A percentile compares a stretch with the other conserved stretches of the same genome.
Evolutionary conservation across 92 coral and sea anemone genomes (phyloP).

Genomic region (Galaxea fascicularis): DNA sequence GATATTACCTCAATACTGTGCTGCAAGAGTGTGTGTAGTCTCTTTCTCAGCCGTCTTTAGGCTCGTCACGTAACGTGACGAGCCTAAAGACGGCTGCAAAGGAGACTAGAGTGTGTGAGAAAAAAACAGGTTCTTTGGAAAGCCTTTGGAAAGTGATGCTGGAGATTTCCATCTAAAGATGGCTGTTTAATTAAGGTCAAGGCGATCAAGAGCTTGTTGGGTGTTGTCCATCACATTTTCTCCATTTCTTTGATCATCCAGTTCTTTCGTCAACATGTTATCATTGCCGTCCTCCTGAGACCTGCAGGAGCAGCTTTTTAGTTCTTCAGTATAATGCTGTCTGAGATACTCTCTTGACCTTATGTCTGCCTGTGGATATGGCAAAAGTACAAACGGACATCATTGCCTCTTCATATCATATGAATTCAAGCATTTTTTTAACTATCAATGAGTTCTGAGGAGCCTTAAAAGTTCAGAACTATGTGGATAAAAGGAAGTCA

Average conservation of each 20-base stretch:
- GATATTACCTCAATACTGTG: too few species aligned
- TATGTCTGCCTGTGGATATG: constrained; percentile 79
- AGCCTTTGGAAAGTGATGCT: not conserved
- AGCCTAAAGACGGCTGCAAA: too few species aligned
- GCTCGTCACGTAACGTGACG: too few species aligned
- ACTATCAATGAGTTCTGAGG: not conserved
- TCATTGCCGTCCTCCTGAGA: not conserved
- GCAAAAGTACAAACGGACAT: not conserved
- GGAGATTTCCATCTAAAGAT: too few species aligned
- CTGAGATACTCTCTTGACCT: constrained; percentile 82
- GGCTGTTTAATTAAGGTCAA: not conserved
- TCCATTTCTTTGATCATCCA: not conserved
- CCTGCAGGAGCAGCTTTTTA: constrained; percentile 68
- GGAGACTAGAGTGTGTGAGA: not conserved
- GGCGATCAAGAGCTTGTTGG: not conserved
- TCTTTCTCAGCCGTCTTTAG: too few species aligned
- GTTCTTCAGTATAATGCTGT: constrained; percentile 64
- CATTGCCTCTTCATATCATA: not conserved
- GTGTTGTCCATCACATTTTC: not conserved
- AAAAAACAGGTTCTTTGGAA: not conserved
- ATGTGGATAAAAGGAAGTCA: too few species aligned
- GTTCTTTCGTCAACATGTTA: not conserved
- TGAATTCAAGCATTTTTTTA: not conserved
- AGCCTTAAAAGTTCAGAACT: not conserved
- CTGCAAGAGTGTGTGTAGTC: too few species aligned